Evolutionary conservation across 2,113 vertebrate genomes (phyloP).

Genomic region (Psammodynastes pulverulentus): DNA sequence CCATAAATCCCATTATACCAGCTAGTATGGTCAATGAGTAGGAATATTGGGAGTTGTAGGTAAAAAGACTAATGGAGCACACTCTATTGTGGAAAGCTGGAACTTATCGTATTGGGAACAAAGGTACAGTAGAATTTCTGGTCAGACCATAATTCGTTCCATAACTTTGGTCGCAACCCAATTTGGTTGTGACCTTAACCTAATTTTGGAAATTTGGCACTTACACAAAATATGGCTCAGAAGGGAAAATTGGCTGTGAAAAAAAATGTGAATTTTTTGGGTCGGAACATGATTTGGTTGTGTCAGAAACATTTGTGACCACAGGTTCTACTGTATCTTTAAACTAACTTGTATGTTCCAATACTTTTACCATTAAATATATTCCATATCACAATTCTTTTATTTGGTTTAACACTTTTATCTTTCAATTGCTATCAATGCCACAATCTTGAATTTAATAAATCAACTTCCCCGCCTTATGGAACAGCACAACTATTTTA

Average conservation of each 20-base stretch:
- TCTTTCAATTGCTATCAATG: background rate
- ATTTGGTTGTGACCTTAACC: no score
- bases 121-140: no score
- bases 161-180: no score
- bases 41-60: background rate
- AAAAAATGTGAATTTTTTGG: no score
- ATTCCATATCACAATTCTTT: background rate
- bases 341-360: background rate
- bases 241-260: no score
- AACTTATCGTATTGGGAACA: background rate
- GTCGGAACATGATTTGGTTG: no score
- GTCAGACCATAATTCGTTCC: no score
- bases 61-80: background rate
- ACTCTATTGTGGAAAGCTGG: background rate
- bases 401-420: background rate
- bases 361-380: background rate
- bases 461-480: background rate
- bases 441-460: background rate
- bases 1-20: background rate
- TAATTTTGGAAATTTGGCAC: no score
- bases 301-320: no score
- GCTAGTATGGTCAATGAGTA: background rate
- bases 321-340: no score
- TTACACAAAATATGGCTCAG: no score
- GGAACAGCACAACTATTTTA: background rate